These are phyloP conservation scores for Macquaria australasica DNA, from an alignment of 2,113 vertebrate species.

Conservation along the genomic window DNA sequence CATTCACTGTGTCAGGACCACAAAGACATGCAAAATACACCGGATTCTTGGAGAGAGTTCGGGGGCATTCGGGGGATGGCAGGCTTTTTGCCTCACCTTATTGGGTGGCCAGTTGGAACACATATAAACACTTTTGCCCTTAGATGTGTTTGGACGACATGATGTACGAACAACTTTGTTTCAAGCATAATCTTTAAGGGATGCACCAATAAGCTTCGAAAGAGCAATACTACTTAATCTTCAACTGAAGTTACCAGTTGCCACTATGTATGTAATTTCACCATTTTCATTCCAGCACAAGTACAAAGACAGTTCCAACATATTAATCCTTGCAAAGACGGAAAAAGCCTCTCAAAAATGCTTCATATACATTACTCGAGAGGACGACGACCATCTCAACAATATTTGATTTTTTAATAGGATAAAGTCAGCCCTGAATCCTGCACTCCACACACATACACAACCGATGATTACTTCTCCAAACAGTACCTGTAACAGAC, in stretches of 20 bases:
- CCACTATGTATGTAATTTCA: background rate
- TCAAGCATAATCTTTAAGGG: too few species aligned
- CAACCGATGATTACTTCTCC: background rate
- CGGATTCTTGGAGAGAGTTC: too few species aligned
- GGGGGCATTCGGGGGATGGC: too few species aligned
- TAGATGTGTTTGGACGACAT: background rate
- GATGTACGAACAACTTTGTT: too few species aligned
- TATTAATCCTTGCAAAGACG: background rate
- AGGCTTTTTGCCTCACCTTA: background rate
- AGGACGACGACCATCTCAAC: background rate
- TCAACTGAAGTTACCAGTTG: background rate
- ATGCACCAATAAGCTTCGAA: too few species aligned
- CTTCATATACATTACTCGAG: background rate
- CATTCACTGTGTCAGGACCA: background rate
- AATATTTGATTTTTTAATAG: background rate
- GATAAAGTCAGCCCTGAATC: background rate
- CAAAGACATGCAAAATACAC: too few species aligned
- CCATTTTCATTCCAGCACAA: background rate
- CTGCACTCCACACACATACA: background rate
- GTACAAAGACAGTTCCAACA: background rate
- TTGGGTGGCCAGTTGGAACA: background rate
- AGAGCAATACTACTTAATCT: background rate
- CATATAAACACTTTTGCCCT: background rate
- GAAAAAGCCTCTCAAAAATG: background rate
- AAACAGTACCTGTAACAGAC: background rate